Base-by-base conservation (phyloP, 2,888 invertebrate genomes). In the Drosophila sordidapex region DNA sequence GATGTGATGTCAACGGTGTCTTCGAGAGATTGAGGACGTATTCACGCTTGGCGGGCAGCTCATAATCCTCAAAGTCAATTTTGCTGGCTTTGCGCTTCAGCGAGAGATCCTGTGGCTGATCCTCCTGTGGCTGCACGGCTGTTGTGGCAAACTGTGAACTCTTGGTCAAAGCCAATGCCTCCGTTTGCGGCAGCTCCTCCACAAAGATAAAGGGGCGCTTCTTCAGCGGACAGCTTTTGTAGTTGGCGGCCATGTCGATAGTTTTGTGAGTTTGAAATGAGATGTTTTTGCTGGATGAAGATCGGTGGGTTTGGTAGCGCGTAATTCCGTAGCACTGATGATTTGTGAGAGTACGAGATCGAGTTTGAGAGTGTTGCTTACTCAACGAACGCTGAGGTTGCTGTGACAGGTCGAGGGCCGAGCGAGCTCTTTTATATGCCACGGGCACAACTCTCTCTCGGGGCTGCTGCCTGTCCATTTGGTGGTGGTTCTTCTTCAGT, bases 171-270 rank as follows among this genome's bases (percentile, higher is more conserved):
- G 83, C 81, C 80, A 91, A 85, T 60, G 88, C 90, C 78, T 86
- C 82, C 36, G 81, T 86, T 82, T 89, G 87, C 59, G 73, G 68
- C 58, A 71, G 69, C 94, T 95, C 94, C 92, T 95, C 94, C 93
- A 95, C 94, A 85, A 96, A 95, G 88, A 95, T 83, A 91, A 97
- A 96, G 77, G 98, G 98, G 93, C 98, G 96, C 95, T 98, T 98
- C 94, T 98, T 98, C 84, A 98, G 95, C 93, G 98, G 98, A 92
- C 97, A 97, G 94, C 97, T 96, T 92, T 97, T 97, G 94, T 97
- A 97, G 93, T 97, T 97, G 77, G 81, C 64, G 65, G 86, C 76
- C 90, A 90, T 91, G 51, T 60, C 40, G 65, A 69, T 27, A 5
- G 15, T 35, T 31, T 10, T 70, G 31, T 66, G 31, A 33, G 52